A percentile compares a stretch with the other conserved stretches of the same genome.
These are phyloP conservation scores for Oncorhynchus tshawytscha DNA, from an alignment of 2,113 vertebrate species.

Conservation along the genomic window DNA sequence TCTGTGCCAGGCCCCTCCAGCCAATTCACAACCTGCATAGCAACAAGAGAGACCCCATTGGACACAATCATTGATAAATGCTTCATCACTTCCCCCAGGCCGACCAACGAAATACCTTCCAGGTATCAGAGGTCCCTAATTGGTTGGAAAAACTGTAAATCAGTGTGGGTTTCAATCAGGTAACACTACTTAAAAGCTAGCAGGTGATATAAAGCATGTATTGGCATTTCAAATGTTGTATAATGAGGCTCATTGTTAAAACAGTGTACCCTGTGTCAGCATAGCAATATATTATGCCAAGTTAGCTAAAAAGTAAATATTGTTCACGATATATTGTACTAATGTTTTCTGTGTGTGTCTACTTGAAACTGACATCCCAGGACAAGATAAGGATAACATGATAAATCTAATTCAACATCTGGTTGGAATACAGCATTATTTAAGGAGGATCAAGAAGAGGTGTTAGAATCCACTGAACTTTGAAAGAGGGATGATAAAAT, in stretches of 20 bases:
- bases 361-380: too few species aligned
- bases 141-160: too few species aligned
- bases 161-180: too few species aligned
- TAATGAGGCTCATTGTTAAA: too few species aligned
- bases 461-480: not conserved
- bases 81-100: not conserved
- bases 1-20: constrained; percentile 96
- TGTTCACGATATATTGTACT: not conserved
- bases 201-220: too few species aligned
- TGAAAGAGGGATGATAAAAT: not conserved
- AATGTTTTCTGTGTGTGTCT: too few species aligned
- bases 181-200: too few species aligned
- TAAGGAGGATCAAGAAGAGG: too few species aligned
- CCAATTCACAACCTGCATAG: constrained; percentile 92
- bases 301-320: not conserved
- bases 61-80: constrained; percentile 9
- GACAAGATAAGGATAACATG: too few species aligned
- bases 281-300: not conserved
- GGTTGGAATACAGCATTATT: too few species aligned
- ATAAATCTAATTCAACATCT: too few species aligned
- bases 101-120: not conserved
- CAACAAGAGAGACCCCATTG: not conserved
- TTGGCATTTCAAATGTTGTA: too few species aligned
- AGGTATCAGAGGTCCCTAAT: not conserved
- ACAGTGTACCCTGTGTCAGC: not conserved